Percentiles rank a stretch among this genome's conserved stretches.
Evolutionary conservation across 2,888 invertebrate genomes (phyloP).

Genomic region (Asteroscopus sphinx): DNA sequence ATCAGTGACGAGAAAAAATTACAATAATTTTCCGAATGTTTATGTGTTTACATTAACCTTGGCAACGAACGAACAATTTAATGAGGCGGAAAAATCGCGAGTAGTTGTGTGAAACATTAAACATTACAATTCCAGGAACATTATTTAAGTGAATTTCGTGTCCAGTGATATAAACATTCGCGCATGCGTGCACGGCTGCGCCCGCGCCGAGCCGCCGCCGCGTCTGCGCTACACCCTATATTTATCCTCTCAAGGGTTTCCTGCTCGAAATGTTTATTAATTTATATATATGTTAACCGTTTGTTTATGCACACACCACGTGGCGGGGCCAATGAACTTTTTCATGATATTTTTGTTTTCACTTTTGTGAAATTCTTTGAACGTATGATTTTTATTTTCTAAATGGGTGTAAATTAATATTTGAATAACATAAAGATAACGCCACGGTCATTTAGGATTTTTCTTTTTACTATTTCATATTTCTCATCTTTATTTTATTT

Average conservation of each 20-base stretch:
- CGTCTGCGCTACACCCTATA: constrained; percentile 83
- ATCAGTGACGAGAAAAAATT: constrained; percentile 39
- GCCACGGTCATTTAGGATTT: constrained; percentile 26
- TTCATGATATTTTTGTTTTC: constrained; percentile 68
- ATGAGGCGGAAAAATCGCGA: constrained; percentile 59
- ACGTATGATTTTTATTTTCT: constrained; percentile 59
- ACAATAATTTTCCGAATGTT: constrained; percentile 41
- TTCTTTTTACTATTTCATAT: constrained; percentile 14
- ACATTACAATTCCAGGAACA: constrained; percentile 60
- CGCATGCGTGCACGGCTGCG: constrained; percentile 65
- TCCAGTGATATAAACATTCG: constrained; percentile 80
- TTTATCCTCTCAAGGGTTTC: constrained; percentile 86
- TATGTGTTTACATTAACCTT: constrained; percentile 58
- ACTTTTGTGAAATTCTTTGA: constrained; percentile 64
- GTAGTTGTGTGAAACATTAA: constrained; percentile 58
- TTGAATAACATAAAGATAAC: constrained; percentile 32
- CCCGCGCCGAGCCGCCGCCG: constrained; percentile 69
- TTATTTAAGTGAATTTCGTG: constrained; percentile 73
- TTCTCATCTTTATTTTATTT: constrained; percentile 24
- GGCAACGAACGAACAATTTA: constrained; percentile 60
- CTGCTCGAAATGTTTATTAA: constrained; percentile 84
- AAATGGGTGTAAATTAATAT: constrained; percentile 41
- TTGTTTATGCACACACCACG: constrained; percentile 84
- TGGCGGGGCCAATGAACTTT: constrained; percentile 79
- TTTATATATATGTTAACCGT: constrained; percentile 81